phyloP scores from a whole-genome alignment of 1,140 invertebrate species.

The Sinella curviseta region DNA sequence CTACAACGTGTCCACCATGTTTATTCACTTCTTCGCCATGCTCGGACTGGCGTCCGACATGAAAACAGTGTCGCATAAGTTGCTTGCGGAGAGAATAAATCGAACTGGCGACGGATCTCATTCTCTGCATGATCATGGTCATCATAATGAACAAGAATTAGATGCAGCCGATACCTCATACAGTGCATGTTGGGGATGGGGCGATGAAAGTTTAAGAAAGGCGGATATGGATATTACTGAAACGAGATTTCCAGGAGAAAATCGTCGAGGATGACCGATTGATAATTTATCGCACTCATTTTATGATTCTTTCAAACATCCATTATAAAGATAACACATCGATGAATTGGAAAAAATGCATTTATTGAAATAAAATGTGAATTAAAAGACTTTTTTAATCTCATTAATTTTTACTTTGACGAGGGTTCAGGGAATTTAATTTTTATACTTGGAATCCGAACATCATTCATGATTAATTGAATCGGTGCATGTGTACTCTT shows the following conservation, averaged over 20 bases:
- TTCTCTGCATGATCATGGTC: slow-evolving; percentile 2
- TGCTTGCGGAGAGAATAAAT: slow-evolving; percentile 48
- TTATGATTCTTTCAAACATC: too few species aligned
- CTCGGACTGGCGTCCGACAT: slow-evolving; percentile 59
- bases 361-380: too few species aligned
- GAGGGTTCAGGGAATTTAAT: too few species aligned
- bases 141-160: neutral
- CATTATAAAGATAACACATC: too few species aligned
- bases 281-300: too few species aligned
- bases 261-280: too few species aligned
- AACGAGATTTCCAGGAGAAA: neutral
- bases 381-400: too few species aligned
- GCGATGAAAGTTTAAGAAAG: slow-evolving; percentile 59
- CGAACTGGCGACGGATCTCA: slow-evolving; percentile 48
- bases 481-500: too few species aligned
- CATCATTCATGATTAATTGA: too few species aligned
- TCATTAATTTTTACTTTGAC: too few species aligned
- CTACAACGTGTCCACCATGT: slow-evolving; percentile 58
- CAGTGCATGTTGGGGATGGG: slow-evolving; percentile 59
- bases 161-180: neutral
- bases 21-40: slow-evolving; percentile 58
- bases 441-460: too few species aligned
- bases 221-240: slow-evolving; percentile 55
- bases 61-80: slow-evolving; percentile 54
- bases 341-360: too few species aligned